Conservation (phyloP, 37 sponge, comb jelly and placozoan species). For the Bolinopsis microptera region DNA sequence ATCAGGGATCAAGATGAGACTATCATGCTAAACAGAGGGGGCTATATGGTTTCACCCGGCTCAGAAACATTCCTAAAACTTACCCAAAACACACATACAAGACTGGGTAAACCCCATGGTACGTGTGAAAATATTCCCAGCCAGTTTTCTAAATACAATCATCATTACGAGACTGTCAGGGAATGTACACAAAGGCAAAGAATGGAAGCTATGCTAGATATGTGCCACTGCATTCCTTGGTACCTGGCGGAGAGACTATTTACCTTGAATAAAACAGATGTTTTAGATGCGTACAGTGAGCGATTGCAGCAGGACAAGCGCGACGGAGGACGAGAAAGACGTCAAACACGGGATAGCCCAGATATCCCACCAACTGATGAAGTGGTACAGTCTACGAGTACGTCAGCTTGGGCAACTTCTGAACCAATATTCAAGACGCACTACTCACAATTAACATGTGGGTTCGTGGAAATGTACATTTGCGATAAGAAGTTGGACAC, state of each 20-base stretch:
- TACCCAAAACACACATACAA: background rate
- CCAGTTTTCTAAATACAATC: background rate
- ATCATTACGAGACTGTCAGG: slow-evolving; percentile 40
- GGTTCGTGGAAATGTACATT: background rate
- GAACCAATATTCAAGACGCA: background rate
- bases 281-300: background rate
- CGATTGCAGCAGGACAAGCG: background rate
- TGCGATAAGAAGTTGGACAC: background rate
- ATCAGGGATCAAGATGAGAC: slow-evolving; percentile 46
- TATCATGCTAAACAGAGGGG: slow-evolving; percentile 17
- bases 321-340: no score
- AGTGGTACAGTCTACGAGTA: background rate
- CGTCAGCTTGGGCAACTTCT: background rate
- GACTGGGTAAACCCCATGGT: background rate
- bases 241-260: slow-evolving; percentile 33
- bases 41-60: slow-evolving; percentile 20
- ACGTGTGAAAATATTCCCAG: slow-evolving; percentile 19
- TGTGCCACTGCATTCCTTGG: slow-evolving; percentile 38
- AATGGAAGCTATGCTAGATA: background rate
- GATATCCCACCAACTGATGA: background rate
- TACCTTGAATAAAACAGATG: background rate
- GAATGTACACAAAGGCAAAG: slow-evolving; percentile 28
- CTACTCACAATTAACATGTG: background rate
- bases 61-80: slow-evolving; percentile 19
- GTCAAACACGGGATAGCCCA: no score